Conservation (phyloP, 1,140 invertebrate genomes). For the Coenobita brevimanus region DNA sequence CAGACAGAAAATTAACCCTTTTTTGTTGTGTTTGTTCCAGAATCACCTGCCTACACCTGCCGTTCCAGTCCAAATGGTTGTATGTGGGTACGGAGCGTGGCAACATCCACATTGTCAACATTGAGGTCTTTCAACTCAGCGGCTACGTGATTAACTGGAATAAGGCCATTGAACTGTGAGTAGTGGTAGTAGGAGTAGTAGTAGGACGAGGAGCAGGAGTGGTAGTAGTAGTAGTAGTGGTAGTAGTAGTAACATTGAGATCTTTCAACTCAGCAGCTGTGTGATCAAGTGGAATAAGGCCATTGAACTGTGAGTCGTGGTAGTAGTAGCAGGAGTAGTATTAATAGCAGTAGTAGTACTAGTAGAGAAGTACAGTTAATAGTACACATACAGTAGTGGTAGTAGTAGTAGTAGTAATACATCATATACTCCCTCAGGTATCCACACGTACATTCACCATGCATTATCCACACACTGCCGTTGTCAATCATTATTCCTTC, state of each 20-base stretch:
- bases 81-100: conserved; percentile 98
- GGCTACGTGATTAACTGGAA: conserved; percentile 99
- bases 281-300: conserved; percentile 99
- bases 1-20: background rate
- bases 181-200: too few relatives aligned
- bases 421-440: too few relatives aligned
- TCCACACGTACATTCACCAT: too few relatives aligned
- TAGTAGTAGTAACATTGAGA: conserved; percentile 98
- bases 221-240: too few relatives aligned
- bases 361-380: too few relatives aligned
- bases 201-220: too few relatives aligned
- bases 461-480: too few relatives aligned
- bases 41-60: conserved; percentile 93
- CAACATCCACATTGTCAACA: conserved; percentile 97
- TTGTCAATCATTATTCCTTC: too few relatives aligned
- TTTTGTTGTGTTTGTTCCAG: conserved; percentile 75
- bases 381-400: too few relatives aligned
- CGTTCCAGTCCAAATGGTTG: conserved; percentile 98
- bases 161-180: conserved; percentile 99
- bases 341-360: too few relatives aligned
- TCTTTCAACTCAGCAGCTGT: conserved; percentile 96
- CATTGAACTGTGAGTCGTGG: conserved; percentile 98
- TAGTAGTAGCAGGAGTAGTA: too few relatives aligned
- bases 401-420: too few relatives aligned
- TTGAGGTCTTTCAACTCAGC: conserved; percentile 95